Percentiles rank a stretch among this genome's conserved stretches.
Evolutionary conservation across 2,888 invertebrate genomes (phyloP).

Genomic region (Lochmaea capreae): DNA sequence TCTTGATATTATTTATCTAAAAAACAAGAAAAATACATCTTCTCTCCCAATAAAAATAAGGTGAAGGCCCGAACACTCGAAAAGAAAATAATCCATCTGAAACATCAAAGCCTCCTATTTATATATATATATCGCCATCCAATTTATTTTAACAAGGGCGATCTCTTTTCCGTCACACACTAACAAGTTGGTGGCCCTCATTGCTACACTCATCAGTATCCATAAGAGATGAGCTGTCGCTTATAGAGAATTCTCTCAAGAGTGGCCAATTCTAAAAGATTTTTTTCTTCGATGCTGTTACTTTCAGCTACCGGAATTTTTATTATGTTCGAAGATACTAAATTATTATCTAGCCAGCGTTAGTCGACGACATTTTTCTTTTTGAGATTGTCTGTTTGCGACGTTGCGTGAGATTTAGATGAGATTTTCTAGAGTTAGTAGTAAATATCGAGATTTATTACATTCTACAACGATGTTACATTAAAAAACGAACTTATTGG

Average conservation of each 20-base stretch:
- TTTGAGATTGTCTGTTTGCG: slow-evolving; percentile 2
- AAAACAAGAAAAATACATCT: not conserved
- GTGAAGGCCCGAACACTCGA: slow-evolving; percentile 34
- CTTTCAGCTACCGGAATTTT: slow-evolving; percentile 51
- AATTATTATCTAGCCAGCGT: slow-evolving; percentile 59
- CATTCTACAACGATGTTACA: no score
- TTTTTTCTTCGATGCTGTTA: slow-evolving; percentile 47
- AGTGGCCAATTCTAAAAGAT: slow-evolving; percentile 60
- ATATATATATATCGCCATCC: slow-evolving; percentile 57
- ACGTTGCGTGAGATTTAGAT: slow-evolving; percentile 8
- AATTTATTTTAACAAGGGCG: slow-evolving; percentile 66
- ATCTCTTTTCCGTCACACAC: slow-evolving; percentile 51
- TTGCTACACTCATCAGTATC: slow-evolving; percentile 82
- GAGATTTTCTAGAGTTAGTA: not conserved
- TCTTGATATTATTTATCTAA: slow-evolving; percentile 1
- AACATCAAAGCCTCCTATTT: slow-evolving; percentile 59
- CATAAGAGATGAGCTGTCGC: slow-evolving; percentile 76
- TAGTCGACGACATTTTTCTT: slow-evolving; percentile 18
- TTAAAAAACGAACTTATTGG: no score
- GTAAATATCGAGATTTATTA: not conserved
- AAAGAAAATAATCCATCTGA: slow-evolving; percentile 49
- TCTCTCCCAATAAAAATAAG: slow-evolving; percentile 30
- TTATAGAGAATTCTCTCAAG: slow-evolving; percentile 54
- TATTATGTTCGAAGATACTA: slow-evolving; percentile 61
- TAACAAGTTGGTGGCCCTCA: slow-evolving; percentile 68